Evolutionary conservation across 1,140 invertebrate species (phyloP).

Genomic region (Metaphire vulgaris): DNA sequence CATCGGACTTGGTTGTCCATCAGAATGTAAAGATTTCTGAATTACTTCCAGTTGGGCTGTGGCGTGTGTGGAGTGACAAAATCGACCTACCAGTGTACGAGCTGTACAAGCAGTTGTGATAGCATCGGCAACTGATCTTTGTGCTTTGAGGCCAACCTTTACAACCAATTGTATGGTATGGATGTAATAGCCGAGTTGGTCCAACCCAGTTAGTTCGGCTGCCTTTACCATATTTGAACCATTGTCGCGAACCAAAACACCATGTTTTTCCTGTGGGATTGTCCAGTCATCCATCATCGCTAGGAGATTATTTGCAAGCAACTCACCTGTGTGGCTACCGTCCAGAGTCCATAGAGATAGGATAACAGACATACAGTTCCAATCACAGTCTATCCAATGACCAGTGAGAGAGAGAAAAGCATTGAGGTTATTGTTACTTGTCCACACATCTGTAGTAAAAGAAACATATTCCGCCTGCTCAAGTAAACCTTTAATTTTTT

Average conservation of each 20-base stretch:
- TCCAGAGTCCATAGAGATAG: neutral
- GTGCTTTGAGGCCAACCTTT: neutral
- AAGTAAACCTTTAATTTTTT: neutral
- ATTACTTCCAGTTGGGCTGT: neutral
- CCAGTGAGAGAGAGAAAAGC: neutral
- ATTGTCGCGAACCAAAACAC: slow-evolving; percentile 9
- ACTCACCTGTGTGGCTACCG: neutral
- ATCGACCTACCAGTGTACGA: neutral
- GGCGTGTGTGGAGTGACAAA: slow-evolving; percentile 1
- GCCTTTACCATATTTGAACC: neutral
- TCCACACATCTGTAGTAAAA: slow-evolving; percentile 9
- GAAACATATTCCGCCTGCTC: neutral
- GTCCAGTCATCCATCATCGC: neutral
- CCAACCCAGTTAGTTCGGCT: neutral
- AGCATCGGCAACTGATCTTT: neutral
- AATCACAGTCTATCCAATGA: slow-evolving; percentile 2
- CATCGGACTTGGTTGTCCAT: neutral
- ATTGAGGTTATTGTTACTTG: neutral
- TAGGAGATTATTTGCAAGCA: neutral
- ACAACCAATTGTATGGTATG: neutral
- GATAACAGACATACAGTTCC: neutral
- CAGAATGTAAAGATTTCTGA: neutral
- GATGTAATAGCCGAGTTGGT: neutral
- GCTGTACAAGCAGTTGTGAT: too few species aligned
- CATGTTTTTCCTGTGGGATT: neutral